Evolutionary conservation across 2,797 vertebrate genomes (phyloP), one percentile per base, ranked within the genome.

Genomic region (Octomys mimax): DNA sequence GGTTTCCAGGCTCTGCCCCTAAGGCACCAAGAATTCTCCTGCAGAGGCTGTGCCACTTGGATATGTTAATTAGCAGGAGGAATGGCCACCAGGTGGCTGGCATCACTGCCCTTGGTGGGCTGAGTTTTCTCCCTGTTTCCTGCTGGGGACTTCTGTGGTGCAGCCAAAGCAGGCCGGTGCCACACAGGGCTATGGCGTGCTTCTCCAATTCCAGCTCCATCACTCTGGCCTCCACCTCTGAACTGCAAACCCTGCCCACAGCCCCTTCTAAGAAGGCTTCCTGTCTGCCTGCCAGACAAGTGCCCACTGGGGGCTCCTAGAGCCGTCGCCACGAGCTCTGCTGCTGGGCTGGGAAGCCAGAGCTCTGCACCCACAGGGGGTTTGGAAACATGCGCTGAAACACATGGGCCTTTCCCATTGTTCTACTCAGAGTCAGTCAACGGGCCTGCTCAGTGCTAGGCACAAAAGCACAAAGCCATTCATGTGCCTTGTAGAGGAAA

Each of bases 111-210:
- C 22, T 11, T 2, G 7, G 12, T 6, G 46, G 59, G 59, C 0
- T 36, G 85, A 11, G 31, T 36, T 66, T 64, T 21, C 22, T 71
- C 84, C 33, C 6, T n/a, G 39, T 75, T 85, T 73, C 42, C 26
- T 54, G 66, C 52, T 18, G 33, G 2, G 54, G 33, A 36, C 31
- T 78, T 85, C 39, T 89, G 18, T 39, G 18, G 54, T 81, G 16
- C 11, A 28, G 85, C 12, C 18, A 36, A 7, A 21, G 75, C 52
- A 39, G 24, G 64, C 36, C 46, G 46, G 52, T 26, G 28, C 28
- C 52, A 13, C 28, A 9, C 6, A 2, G 75, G 83, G 13, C 54
- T 31, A n/a, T 0, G 2, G 7, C 36, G 9, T 6, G 24, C 22
- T 28, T 61, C 73, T 49, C 49, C 24, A 26, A 4, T n/a, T 62